Base-by-base conservation (phyloP, 2,888 invertebrate genomes). In the Silvanus unidentatus region DNA sequence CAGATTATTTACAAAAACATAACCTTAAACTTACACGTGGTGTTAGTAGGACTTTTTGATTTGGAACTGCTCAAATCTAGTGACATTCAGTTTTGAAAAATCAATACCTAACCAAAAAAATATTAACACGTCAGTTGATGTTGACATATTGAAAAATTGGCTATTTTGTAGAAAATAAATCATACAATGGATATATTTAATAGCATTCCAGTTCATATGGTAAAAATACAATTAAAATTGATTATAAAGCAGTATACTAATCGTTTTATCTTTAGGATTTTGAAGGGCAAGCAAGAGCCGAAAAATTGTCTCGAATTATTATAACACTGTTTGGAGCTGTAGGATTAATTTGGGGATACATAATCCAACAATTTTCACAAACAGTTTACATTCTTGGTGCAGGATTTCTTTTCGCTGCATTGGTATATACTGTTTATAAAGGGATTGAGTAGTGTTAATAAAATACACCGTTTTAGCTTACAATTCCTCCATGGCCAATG, bases 401-500 rank as follows among this genome's bases (percentile, higher is more conserved):
- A 60, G 96, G 96, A 50, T 94, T 95, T 65, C 75, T 88, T 1
- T 73, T 96, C 50, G 92, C 95, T 36, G 83, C 89, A 32, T 73
- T 95, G 63, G 88, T 86, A 74, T 76, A 78, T 73, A 43, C 5
- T 29, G 29, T 32, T n/a, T 8, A 34, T 11, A 15, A 38, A 38
- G 16, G 28, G 37, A 34, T 27, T 28, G n/a, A 41, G 40, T 6
- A 30, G n/a, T 37, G 13, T 44, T 42, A 38, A 27, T 45, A 27
- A 40, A 40, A 35, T 40, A 16, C 16, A 28, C 44, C 45, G 55
- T 60, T 60, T 62, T 58, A 84, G 84, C 70, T 94, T 36, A 92
- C 93, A 1, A 83, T 96, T 60, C 95, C 95, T 16, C 94, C 95
- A n/a, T 96, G 96, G 95, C 92, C 95, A 0, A 87, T 95, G 81